Percentiles rank a stretch among this genome's conserved stretches.
These are phyloP conservation scores for Lampris megalopsis DNA, from an alignment of 2,113 vertebrate species.

Conservation along the genomic window DNA sequence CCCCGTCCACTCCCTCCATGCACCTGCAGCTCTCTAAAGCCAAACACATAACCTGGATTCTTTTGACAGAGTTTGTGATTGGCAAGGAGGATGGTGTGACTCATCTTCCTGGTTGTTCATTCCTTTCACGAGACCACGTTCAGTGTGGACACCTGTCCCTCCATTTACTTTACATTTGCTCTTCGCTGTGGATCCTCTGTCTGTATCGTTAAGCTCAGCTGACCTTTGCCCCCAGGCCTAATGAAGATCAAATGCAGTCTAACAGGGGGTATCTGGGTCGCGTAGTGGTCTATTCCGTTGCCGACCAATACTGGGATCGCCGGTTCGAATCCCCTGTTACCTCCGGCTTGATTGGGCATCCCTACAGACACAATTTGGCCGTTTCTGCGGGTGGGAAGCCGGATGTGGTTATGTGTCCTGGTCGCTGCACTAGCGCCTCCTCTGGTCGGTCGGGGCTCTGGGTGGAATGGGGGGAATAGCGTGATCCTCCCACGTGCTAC, in stretches of 20 bases:
- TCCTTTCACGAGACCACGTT: conserved; percentile 42
- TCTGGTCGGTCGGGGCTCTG: too few species aligned
- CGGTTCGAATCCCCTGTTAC: too few species aligned
- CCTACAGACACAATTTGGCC: too few species aligned
- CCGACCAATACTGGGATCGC: too few species aligned
- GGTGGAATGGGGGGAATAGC: too few species aligned
- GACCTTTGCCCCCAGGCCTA: not conserved
- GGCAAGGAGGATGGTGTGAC: conserved; percentile 45
- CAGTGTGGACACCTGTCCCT: conserved; percentile 42
- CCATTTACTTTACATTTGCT: conserved; percentile 43
- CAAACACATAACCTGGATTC: conserved; percentile 11
- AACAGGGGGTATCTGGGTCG: not conserved
- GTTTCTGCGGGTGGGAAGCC: too few species aligned
- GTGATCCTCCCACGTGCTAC: too few species aligned
- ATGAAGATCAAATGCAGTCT: not conserved
- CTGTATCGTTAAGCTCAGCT: not conserved
- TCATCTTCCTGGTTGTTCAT: conserved; percentile 26
- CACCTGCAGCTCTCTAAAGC: conserved; percentile 49
- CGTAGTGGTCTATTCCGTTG: too few species aligned
- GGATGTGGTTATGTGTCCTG: too few species aligned
- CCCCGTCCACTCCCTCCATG: conserved; percentile 38
- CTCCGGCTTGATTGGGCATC: too few species aligned
- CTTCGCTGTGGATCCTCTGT: not conserved
- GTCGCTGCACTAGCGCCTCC: too few species aligned
- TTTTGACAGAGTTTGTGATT: conserved; percentile 57